These are phyloP conservation scores for Sciurus niger DNA, from an alignment of 2,113 vertebrate species.

Conservation along the genomic window DNA sequence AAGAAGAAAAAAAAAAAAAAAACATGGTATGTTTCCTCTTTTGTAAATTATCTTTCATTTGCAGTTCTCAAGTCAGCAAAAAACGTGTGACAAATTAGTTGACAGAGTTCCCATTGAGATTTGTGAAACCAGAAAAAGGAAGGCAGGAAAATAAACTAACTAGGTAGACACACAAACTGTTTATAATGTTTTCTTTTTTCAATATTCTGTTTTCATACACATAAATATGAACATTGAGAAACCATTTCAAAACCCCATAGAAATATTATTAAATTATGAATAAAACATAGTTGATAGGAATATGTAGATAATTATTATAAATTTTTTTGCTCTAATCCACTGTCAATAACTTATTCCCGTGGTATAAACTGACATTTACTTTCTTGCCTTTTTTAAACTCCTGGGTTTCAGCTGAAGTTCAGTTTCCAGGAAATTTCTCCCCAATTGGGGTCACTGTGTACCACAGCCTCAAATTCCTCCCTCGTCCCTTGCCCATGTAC, in stretches of 20 bases:
- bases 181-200: slow-evolving; percentile 67
- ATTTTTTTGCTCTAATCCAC: slow-evolving; percentile 69
- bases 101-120: slow-evolving; percentile 56
- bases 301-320: slow-evolving; percentile 74
- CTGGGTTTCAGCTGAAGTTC: slow-evolving; percentile 77
- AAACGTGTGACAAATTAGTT: background rate
- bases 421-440: slow-evolving; percentile 85
- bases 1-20: background rate
- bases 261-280: slow-evolving; percentile 73
- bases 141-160: slow-evolving; percentile 64
- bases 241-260: slow-evolving; percentile 37
- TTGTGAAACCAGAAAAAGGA: background rate
- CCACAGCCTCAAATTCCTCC: slow-evolving; percentile 81
- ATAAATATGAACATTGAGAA: slow-evolving; percentile 64
- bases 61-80: background rate
- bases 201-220: slow-evolving; percentile 60
- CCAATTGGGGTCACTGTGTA: slow-evolving; percentile 80
- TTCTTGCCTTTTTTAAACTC: slow-evolving; percentile 85
- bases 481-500: slow-evolving; percentile 75
- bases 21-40: background rate
- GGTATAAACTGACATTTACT: slow-evolving; percentile 84
- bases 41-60: background rate
- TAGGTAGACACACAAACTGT: slow-evolving; percentile 32
- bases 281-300: slow-evolving; percentile 72
- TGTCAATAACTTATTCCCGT: slow-evolving; percentile 79